Conservation (phyloP, 2,113 vertebrate species). For the Garra rufa region DNA sequence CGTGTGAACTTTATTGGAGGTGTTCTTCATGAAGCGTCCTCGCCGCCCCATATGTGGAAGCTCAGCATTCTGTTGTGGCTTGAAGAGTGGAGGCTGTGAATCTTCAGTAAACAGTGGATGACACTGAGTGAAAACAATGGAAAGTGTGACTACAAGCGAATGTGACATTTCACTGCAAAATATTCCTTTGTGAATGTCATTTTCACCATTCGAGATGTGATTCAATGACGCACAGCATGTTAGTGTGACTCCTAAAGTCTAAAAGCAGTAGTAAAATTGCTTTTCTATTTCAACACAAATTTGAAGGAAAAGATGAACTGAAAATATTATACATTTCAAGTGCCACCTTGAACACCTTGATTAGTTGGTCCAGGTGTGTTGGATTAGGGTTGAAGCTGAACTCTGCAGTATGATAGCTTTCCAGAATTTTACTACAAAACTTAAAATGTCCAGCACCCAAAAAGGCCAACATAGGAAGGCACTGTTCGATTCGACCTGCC, state of each 20-base stretch:
- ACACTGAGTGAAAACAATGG: slow-evolving; percentile 53
- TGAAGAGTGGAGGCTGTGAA: slow-evolving; percentile 1
- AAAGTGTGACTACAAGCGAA: neutral
- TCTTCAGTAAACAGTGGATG: slow-evolving; percentile 61
- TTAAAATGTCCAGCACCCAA: too few relatives aligned
- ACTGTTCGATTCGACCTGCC: too few relatives aligned
- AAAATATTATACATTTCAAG: too few relatives aligned
- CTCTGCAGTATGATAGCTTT: too few relatives aligned
- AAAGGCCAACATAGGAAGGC: too few relatives aligned
- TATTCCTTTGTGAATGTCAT: neutral
- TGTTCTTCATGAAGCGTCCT: neutral
- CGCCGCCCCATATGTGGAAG: neutral
- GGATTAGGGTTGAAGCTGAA: too few relatives aligned
- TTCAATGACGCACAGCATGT: neutral
- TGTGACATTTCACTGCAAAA: neutral
- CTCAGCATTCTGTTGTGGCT: slow-evolving; percentile 2
- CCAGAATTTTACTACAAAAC: too few relatives aligned
- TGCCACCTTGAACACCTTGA: too few relatives aligned
- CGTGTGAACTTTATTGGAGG: neutral
- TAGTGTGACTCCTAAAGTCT: neutral
- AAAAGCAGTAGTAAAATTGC: neutral
- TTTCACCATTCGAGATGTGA: neutral
- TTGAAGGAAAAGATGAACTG: too few relatives aligned
- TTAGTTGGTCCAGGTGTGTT: too few relatives aligned
- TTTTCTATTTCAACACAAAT: neutral